Evolutionary conservation across 2,888 invertebrate species (phyloP).

Genomic region (Eustalomyia histrio): DNA sequence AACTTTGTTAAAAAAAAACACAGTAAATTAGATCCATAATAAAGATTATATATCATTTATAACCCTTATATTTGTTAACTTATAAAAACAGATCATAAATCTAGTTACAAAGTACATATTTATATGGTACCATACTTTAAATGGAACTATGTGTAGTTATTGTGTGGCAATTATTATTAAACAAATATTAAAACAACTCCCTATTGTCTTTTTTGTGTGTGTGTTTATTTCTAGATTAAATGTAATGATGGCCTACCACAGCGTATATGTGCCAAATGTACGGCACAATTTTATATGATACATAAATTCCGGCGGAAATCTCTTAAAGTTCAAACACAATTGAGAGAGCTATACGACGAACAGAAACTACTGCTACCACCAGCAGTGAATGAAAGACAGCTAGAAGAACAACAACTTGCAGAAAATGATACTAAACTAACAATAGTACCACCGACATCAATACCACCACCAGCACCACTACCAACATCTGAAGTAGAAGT

Average conservation of each 20-base stretch:
- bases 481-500: constrained; percentile 4
- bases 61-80: no score
- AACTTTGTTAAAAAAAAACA: no score
- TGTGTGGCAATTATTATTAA: neutral
- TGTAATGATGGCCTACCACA: constrained; percentile 74
- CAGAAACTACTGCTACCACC: constrained; percentile 30
- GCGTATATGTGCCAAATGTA: constrained; percentile 75
- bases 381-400: constrained; percentile 33
- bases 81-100: no score
- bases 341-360: constrained; percentile 68
- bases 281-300: constrained; percentile 74
- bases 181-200: constrained; percentile 14
- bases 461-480: neutral
- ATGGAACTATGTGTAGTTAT: neutral
- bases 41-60: no score
- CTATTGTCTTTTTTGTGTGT: constrained; percentile 46
- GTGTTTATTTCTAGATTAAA: constrained; percentile 69
- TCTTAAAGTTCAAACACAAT: constrained; percentile 72
- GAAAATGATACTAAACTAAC: constrained; percentile 43
- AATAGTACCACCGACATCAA: constrained; percentile 44
- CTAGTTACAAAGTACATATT: no score
- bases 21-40: no score
- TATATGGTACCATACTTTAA: neutral
- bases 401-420: constrained; percentile 23
- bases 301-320: constrained; percentile 76